Base-by-base conservation (phyloP, 2,888 invertebrate genomes). In the Fabriciana adippe region DNA sequence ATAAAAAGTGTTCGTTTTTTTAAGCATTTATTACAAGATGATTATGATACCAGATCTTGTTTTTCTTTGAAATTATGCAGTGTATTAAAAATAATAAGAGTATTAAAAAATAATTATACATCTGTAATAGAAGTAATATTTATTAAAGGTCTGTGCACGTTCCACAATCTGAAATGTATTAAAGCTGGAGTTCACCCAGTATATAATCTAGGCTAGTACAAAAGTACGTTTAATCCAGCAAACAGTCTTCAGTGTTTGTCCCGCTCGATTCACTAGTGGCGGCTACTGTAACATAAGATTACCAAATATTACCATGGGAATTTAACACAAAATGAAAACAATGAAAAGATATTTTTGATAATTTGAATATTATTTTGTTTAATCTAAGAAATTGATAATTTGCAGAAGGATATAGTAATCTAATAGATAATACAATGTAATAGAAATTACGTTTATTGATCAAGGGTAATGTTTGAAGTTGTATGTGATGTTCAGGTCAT, bases 201-300 rank as follows among this genome's bases (percentile, higher is more conserved):
- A 48, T 48, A 59, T 48, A 48, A 48, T 48, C 45, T 61, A 66
- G 70, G 74, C 79, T 78, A 35, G 77, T 57, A 57, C 56, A 45
- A 21, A 35, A 59, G 74, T 71, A 72, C 72, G 72, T 73, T 72
- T 65, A 64, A 72, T 77, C 81, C 82, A 84, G 80, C 79, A 72
- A 77, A 80, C 84, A 84, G 83, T 83, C 84, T 83, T 83, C 81
- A 88, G 78, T 82, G 78, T 81, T 85, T 79, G 78, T 78, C 81
- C 83, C 86, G 83, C 88, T 80, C 85, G 80, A 77, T 82, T 79
- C 77, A 73, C 81, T 92, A 92, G 78, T 92, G 92, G 90, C 92
- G 92, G 92, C 92, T 92, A 88, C 84, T 87, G 88, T 41, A 79
- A 84, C 66, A 72, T 47, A 67, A 64, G 66, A 65, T 65, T 68